Evolutionary conservation across 2,113 vertebrate species (phyloP), one percentile per base, ranked within the genome.

Genomic region (Raja brachyura): DNA sequence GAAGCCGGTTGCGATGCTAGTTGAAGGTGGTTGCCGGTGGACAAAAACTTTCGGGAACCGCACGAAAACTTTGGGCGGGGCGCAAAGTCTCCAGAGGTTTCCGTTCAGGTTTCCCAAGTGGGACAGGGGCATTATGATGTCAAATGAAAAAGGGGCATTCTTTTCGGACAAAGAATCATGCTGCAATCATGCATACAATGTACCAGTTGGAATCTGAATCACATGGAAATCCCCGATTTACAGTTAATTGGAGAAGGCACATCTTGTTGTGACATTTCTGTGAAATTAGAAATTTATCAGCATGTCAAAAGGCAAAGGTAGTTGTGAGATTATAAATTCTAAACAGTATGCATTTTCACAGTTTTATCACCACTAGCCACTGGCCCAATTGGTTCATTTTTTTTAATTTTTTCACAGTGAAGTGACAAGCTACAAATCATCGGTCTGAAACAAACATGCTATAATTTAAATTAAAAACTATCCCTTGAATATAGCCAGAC

Each of bases 331-430:
- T 33, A 63, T 66, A 5, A 2, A 31, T 61, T 59, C 56, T 86
- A 59, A 86, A 86, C 56, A 61, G 81, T 11, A 86, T 5, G 11
- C 61, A 88, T 31, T 63, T 63, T 66, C 61, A 85, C 81, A 88
- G 28, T 61, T 63, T 88, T 63, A 66, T 88, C 83, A 31, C 59
- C 61, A 86, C 28, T 28, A 61, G 56, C 28, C 59, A 66, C n/a
- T 31, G 14, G 59, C 83, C 56, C 83, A 66, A n/a, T 5, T 66
- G 83, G 28, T 31, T 66, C 14, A 63, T 63, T 13, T 63, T 61
- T 61, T 59, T 88, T 88, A 31, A 88, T 88, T 66, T 88, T 63
- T 88, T 56, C 63, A 88, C 83, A 88, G 83, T 88, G 83, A 88
- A 61, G 56, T 31, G 59, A 88, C 28, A 66, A 73, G 68, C 90